Evolutionary conservation across 2,113 vertebrate species (phyloP).

Genomic region (Machaerirhynchus nigripectus): DNA sequence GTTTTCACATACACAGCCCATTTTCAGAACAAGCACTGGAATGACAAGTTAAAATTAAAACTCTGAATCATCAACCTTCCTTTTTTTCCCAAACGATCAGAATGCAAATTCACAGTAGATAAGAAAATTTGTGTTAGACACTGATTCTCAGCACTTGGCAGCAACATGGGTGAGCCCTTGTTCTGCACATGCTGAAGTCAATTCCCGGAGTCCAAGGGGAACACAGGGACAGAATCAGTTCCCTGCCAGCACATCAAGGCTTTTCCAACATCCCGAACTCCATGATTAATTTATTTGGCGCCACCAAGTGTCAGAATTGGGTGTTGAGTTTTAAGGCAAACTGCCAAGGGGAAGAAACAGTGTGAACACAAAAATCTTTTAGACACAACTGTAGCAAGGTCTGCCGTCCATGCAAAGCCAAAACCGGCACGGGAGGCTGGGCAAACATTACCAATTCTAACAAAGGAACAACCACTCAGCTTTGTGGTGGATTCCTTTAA

Average conservation of each 20-base stretch:
- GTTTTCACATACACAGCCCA: not conserved
- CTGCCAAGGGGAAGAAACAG: not conserved
- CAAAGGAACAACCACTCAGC: not conserved
- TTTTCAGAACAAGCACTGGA: not conserved
- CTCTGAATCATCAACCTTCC: not conserved
- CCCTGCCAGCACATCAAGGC: not conserved
- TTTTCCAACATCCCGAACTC: not conserved
- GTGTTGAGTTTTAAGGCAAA: not conserved
- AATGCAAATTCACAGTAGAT: not conserved
- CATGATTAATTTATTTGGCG: conserved; percentile 21
- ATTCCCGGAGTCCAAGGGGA: fast-evolving
- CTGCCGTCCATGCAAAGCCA: not conserved
- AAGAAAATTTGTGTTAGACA: not conserved
- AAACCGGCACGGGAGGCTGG: fast-evolving
- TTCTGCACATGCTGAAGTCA: not conserved
- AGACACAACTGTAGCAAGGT: not conserved
- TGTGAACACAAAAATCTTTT: not conserved
- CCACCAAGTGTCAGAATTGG: conserved; percentile 57
- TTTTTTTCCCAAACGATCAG: not conserved
- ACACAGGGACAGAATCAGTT: not conserved
- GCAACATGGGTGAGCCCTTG: not conserved
- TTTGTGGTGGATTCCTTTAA: not conserved
- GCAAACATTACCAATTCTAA: not conserved
- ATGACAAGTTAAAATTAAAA: not conserved
- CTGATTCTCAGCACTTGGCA: not conserved